These are phyloP conservation scores for Ceuthmochares aereus DNA, from an alignment of 2,113 vertebrate species.

Conservation along the genomic window DNA sequence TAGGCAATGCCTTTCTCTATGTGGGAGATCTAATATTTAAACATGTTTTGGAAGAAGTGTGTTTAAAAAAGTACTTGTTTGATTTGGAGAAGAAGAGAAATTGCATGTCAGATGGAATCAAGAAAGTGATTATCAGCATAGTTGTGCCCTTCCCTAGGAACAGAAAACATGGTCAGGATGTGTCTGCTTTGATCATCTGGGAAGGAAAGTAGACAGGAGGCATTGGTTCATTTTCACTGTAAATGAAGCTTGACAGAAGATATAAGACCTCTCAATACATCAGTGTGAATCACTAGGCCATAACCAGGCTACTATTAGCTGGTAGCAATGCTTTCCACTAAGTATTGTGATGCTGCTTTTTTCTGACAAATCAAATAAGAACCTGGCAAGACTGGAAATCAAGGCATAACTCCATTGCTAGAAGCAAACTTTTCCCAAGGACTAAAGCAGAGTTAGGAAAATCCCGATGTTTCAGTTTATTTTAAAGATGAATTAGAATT, in stretches of 20 bases:
- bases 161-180: constrained; percentile 36
- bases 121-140: constrained; percentile 56
- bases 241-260: constrained; percentile 71
- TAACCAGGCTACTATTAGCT: constrained; percentile 33
- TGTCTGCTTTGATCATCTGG: constrained; percentile 25
- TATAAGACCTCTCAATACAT: constrained; percentile 53
- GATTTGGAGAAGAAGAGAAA: constrained; percentile 35
- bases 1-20: background rate
- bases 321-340: background rate
- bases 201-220: constrained; percentile 60
- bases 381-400: background rate
- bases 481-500: background rate
- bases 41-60: background rate
- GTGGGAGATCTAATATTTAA: background rate
- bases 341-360: background rate
- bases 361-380: background rate
- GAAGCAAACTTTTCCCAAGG: background rate
- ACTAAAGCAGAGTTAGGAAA: background rate
- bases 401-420: background rate
- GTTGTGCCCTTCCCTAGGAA: constrained; percentile 49
- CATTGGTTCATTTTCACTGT: constrained; percentile 66
- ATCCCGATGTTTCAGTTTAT: background rate
- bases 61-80: constrained; percentile 21
- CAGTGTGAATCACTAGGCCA: constrained; percentile 39
- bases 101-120: constrained; percentile 54